These are phyloP conservation scores for Centrocercus urophasianus DNA, from an alignment of 2,113 vertebrate genomes.

Conservation along the genomic window DNA sequence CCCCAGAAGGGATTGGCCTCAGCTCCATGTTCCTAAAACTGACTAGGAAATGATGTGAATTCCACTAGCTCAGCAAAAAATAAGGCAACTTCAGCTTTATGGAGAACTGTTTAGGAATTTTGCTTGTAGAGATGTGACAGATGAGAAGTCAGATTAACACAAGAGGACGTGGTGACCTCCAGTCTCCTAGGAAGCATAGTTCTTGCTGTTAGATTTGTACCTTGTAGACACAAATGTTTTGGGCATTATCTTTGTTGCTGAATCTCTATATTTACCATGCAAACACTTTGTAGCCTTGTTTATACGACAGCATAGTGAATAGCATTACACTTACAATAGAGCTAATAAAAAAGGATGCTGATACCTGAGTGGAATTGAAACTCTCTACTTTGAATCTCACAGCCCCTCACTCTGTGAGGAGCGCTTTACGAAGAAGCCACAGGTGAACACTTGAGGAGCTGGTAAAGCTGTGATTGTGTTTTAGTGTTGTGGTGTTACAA, in stretches of 20 bases:
- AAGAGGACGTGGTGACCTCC: background rate
- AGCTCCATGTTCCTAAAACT: background rate
- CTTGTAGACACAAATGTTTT: background rate
- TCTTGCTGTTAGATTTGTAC: background rate
- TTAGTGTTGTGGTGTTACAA: background rate
- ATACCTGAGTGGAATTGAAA: background rate
- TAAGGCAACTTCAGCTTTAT: background rate
- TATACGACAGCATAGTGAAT: conserved; percentile 4
- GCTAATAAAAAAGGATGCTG: conserved; percentile 28
- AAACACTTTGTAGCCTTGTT: conserved; percentile 20
- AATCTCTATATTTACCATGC: conserved; percentile 27
- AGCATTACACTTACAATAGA: background rate
- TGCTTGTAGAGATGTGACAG: background rate
- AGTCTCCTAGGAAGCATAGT: background rate
- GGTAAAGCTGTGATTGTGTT: background rate
- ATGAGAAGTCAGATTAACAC: background rate
- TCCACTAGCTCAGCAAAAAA: background rate
- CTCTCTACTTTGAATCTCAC: background rate
- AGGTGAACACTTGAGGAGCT: conserved; percentile 19
- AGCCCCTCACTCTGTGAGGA: background rate
- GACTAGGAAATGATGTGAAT: background rate
- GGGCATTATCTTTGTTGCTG: conserved; percentile 18
- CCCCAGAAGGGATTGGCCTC: background rate
- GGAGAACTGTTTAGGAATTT: background rate
- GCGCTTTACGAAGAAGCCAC: conserved; percentile 34